Conservation (phyloP, 2,113 vertebrate genomes). For the Tangachromis dhanisi region DNA sequence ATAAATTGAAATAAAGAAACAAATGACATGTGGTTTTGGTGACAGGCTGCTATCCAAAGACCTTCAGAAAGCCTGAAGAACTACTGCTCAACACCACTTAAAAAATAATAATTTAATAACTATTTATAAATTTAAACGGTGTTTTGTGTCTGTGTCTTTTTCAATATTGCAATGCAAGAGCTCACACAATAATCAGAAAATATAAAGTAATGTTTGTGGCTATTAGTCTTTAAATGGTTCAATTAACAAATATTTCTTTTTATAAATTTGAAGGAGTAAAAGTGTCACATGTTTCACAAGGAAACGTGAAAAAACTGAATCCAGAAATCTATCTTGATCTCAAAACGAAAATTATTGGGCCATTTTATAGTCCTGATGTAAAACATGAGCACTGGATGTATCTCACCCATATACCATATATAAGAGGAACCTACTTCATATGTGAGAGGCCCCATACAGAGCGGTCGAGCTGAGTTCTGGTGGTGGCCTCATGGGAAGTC, state of each 20-base stretch:
- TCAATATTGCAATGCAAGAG: background rate
- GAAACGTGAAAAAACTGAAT: background rate
- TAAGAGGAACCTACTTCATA: constrained; percentile 59
- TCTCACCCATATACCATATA: background rate
- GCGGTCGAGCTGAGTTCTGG: constrained; percentile 59
- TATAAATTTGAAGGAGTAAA: background rate
- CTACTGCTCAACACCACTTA: background rate
- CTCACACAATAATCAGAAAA: background rate
- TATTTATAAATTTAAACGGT: rapidly evolving
- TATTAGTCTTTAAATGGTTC: background rate
- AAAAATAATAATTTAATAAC: background rate
- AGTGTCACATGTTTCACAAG: background rate
- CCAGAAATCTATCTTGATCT: background rate
- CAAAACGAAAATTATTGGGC: background rate
- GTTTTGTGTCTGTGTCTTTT: background rate
- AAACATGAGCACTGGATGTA: background rate
- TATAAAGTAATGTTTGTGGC: background rate
- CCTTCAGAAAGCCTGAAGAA: background rate
- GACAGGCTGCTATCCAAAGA: background rate
- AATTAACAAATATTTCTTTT: background rate
- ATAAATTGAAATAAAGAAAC: background rate
- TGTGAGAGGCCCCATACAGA: constrained; percentile 72
- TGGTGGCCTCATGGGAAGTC: constrained; percentile 68
- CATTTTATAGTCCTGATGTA: background rate
- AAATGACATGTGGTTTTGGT: background rate